Percentiles rank a stretch among this genome's conserved stretches.
phyloP scores from a whole-genome alignment of 2,888 invertebrate species.

The Drosophila percnosoma region DNA sequence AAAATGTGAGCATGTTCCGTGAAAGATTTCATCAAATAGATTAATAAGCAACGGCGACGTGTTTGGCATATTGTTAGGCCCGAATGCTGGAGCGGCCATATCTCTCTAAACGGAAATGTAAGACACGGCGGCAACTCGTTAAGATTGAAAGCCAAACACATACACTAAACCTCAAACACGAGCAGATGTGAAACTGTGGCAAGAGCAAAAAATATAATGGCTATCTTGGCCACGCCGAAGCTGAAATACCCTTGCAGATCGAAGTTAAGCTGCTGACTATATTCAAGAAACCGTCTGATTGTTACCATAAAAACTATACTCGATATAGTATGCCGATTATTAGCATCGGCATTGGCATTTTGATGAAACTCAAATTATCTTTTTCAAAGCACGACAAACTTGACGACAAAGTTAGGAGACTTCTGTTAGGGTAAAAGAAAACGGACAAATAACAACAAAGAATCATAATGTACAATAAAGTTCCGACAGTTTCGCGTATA shows the following conservation, averaged over 20 bases:
- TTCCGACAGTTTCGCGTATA: constrained; percentile 32
- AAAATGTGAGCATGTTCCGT: constrained; percentile 59
- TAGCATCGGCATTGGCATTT: too few relatives aligned
- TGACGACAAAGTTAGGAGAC: not conserved
- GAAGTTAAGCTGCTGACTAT: not conserved
- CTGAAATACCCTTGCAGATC: not conserved
- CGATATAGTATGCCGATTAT: not conserved
- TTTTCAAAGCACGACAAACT: not conserved
- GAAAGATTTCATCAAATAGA: constrained; percentile 73
- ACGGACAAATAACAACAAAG: constrained; percentile 2
- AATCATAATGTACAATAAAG: constrained; percentile 14
- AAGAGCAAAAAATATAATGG: constrained; percentile 31
- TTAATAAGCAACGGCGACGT: constrained; percentile 75
- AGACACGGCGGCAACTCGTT: constrained; percentile 61
- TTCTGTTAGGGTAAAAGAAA: constrained; percentile 14
- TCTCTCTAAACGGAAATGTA: constrained; percentile 66
- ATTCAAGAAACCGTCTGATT: not conserved
- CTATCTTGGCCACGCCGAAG: not conserved
- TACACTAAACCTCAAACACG: not conserved
- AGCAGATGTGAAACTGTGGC: constrained; percentile 41
- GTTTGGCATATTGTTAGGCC: constrained; percentile 61
- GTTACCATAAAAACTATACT: not conserved
- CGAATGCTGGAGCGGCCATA: constrained; percentile 27
- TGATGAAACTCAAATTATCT: not conserved
- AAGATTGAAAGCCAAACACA: constrained; percentile 37